Evolutionary conservation across 2,888 invertebrate species (phyloP), one percentile per base, ranked within the genome.

Genomic region (Lysandra coridon): DNA sequence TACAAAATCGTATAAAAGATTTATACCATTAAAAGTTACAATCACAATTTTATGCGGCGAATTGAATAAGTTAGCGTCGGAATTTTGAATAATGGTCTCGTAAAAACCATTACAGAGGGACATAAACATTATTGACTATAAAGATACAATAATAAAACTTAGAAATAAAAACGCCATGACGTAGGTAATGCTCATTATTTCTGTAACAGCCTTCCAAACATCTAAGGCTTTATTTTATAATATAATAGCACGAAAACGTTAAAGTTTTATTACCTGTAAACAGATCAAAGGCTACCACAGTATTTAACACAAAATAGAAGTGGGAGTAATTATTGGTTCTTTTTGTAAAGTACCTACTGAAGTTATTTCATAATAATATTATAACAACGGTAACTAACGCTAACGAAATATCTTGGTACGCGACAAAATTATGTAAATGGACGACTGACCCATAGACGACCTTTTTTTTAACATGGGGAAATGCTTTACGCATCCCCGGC

Each of bases 21-120:
- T 57, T 53, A 69, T 23, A 37, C 64, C 23, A 73, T 40, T 53
- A 75, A 79, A 79, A 57, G 53, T 44, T 62, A 62, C 3, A 40
- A n/a, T 62, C 78, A 40, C 5, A 23, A 78, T 37, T 78, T 33
- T 40, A 62, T 62, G 62, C 53, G 49, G 76, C n/a, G 77, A 60
- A 60, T 73, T 74, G 30, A 80, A 78, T 78, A 76, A 80, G 79
- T 76, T 80, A 80, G 69, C 44, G 74, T 74, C 78, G 78, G 73
- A 57, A 74, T 73, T 80, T 80, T 60, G 79, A 80, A 78, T 30
- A 78, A 62, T 76, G 57, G 33, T 53, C 49, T 14, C 76, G 57
- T 79, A 75, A 80, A 79, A 75, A 62, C 78, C 60, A 57, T 78
- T 73, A 62, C 60, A 17, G 12, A 33, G 30, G 33, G 53, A 33